These are phyloP conservation scores for Eulithis prunata DNA, from an alignment of 2,888 invertebrate species.

Conservation along the genomic window DNA sequence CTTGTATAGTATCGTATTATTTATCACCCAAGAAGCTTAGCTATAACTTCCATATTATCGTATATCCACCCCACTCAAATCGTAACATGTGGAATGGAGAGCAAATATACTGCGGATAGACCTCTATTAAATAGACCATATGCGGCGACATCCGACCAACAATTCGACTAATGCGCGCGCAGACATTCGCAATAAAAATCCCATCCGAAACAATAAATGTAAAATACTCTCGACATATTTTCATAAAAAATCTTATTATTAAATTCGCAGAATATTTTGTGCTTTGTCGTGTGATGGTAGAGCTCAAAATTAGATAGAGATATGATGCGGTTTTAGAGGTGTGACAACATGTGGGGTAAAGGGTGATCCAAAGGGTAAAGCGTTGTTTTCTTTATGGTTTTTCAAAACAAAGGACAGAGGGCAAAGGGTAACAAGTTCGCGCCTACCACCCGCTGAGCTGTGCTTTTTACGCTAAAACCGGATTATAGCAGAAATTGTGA, in stretches of 20 bases:
- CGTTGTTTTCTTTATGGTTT: constrained; percentile 76
- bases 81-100: constrained; percentile 55
- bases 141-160: constrained; percentile 60
- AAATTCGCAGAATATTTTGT: constrained; percentile 35
- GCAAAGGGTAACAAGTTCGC: constrained; percentile 75
- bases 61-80: constrained; percentile 35
- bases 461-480: constrained; percentile 62
- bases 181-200: constrained; percentile 71
- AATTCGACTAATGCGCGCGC: constrained; percentile 65
- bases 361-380: constrained; percentile 73
- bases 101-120: constrained; percentile 20
- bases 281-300: constrained; percentile 18
- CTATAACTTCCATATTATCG: constrained; percentile 28
- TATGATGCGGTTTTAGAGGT: constrained; percentile 39
- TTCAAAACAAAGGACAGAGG: constrained; percentile 62
- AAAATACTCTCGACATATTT: constrained; percentile 47
- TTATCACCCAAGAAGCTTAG: constrained; percentile 31
- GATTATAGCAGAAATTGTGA: constrained; percentile 61
- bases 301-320: constrained; percentile 35
- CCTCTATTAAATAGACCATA: constrained; percentile 53
- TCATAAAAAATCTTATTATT: constrained; percentile 35
- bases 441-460: constrained; percentile 69
- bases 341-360: constrained; percentile 67
- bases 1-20: constrained; percentile 32
- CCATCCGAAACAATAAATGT: constrained; percentile 58